A percentile compares a stretch with the other conserved stretches of the same genome.
These are phyloP conservation scores for Strix aluco DNA, from an alignment of 2,113 vertebrate genomes.

Conservation along the genomic window DNA sequence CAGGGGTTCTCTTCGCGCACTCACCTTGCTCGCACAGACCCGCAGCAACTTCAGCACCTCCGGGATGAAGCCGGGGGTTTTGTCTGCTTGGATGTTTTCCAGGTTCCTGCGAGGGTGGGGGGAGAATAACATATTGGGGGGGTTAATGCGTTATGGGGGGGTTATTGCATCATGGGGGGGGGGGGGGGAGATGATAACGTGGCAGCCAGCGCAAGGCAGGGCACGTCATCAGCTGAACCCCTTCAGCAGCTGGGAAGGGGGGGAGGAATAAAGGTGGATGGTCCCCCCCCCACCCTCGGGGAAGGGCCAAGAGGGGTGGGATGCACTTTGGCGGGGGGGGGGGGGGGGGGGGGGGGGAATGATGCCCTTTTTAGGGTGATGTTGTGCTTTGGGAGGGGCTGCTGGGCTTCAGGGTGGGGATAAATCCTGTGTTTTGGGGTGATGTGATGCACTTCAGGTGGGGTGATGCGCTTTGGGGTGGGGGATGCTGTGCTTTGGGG, in stretches of 20 bases:
- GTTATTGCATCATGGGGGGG: no score
- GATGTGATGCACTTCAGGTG: no score
- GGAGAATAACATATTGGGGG: neutral
- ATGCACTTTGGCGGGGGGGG: neutral
- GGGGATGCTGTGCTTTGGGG: neutral
- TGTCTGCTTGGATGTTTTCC: constrained; percentile 86
- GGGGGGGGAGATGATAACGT: no score
- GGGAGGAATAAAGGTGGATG: no score
- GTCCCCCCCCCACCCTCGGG: no score
- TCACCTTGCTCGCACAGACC: constrained; percentile 81
- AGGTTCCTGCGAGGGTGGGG: constrained; percentile 77
- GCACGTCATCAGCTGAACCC: no score
- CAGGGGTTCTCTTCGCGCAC: neutral
- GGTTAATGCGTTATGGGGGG: no score
- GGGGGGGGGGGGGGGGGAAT: neutral
- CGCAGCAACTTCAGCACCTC: constrained; percentile 84
- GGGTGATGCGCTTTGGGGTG: no score
- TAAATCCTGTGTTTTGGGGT: neutral
- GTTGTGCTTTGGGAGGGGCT: no score
- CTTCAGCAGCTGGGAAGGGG: no score
- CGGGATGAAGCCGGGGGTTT: constrained; percentile 80
- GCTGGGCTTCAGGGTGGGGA: neutral
- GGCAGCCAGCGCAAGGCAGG: no score
- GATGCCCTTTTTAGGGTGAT: no score
- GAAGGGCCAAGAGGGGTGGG: neutral